Evolutionary conservation across 2,888 invertebrate genomes (phyloP).

Genomic region (Chymomyza amoena): DNA sequence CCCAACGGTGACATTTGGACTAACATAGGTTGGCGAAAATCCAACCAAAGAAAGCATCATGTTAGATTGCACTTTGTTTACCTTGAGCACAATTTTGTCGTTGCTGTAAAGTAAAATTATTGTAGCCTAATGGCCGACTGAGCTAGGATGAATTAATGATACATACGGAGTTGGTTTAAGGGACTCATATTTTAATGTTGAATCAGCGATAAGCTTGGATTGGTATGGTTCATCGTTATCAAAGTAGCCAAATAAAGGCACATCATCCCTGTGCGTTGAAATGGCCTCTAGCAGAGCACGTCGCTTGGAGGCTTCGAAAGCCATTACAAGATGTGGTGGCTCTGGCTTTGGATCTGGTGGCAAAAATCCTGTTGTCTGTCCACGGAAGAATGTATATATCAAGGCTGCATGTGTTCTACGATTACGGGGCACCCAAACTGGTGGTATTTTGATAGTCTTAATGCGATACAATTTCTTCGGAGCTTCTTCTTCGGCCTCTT

Average conservation of each 20-base stretch:
- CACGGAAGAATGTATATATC: conserved; percentile 80
- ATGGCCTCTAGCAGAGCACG: conserved; percentile 81
- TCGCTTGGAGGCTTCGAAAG: conserved; percentile 84
- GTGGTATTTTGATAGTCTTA: conserved; percentile 78
- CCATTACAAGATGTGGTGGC: conserved; percentile 84
- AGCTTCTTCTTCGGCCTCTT: conserved; percentile 41
- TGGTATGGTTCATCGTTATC: conserved; percentile 81
- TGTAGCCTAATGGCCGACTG: not conserved
- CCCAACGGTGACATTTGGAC: conserved; percentile 83
- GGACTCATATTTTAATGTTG: conserved; percentile 81
- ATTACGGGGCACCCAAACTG: conserved; percentile 81
- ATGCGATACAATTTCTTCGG: conserved; percentile 53
- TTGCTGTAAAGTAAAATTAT: conserved; percentile 78
- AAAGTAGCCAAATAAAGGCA: conserved; percentile 86
- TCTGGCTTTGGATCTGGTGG: conserved; percentile 82
- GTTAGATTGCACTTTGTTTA: conserved; percentile 83
- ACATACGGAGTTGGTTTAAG: conserved; percentile 54
- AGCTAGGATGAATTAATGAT: not conserved
- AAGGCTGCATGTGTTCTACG: conserved; percentile 81
- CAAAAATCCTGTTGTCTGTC: conserved; percentile 79
- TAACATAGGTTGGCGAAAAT: conserved; percentile 85
- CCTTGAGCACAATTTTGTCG: conserved; percentile 85
- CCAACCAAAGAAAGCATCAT: conserved; percentile 83
- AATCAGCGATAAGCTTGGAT: conserved; percentile 83
- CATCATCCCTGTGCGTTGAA: conserved; percentile 79